Conservation (phyloP, 2,113 vertebrate species). For the Gulo gulo region DNA sequence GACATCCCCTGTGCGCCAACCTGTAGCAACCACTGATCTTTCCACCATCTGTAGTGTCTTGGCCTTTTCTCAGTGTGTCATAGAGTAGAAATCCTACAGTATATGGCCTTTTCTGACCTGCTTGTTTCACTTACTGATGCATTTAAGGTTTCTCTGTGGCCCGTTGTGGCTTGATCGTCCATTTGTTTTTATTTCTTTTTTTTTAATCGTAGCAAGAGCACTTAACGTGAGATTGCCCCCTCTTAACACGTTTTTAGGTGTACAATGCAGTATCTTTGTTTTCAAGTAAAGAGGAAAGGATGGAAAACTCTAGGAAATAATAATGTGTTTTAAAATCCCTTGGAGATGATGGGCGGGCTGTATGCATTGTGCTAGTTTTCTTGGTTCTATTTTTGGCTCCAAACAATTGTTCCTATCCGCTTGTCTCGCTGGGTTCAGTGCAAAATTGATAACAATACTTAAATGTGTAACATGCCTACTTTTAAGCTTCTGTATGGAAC, state of each 20-base stretch:
- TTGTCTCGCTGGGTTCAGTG: background rate
- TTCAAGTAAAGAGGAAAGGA: conserved; percentile 11
- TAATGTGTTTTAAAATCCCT: background rate
- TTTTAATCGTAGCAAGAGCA: background rate
- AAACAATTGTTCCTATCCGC: background rate
- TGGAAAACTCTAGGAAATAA: conserved; percentile 17
- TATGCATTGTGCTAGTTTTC: conserved; percentile 21
- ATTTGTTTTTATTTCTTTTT: background rate
- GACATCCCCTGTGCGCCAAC: background rate
- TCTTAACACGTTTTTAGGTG: conserved; percentile 14
- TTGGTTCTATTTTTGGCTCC: background rate
- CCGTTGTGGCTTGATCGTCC: background rate
- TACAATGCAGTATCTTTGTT: background rate
- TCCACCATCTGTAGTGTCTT: background rate
- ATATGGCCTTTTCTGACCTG: background rate
- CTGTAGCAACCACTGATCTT: background rate
- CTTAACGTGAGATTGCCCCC: background rate
- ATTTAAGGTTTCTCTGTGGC: background rate
- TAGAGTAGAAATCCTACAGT: background rate
- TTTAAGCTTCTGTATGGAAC: conserved; percentile 23
- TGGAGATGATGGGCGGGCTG: background rate
- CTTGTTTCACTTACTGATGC: background rate
- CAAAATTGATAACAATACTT: conserved; percentile 27
- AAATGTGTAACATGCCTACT: background rate
- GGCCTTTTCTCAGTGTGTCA: background rate